Base-by-base conservation (phyloP, 2,888 invertebrate genomes). In the Serripes groenlandicus region DNA sequence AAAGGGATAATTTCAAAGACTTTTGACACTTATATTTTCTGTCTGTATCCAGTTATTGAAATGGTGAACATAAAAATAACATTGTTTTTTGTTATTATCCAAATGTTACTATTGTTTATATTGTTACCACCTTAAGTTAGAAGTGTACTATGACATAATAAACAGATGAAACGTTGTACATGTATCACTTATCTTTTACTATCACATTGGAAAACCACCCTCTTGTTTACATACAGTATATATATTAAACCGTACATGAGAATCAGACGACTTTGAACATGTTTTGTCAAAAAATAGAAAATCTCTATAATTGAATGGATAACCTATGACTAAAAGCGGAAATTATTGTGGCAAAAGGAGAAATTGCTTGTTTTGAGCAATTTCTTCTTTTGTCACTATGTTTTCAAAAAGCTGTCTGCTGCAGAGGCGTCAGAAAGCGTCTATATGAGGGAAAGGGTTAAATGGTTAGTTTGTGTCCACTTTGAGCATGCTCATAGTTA, bases 101-200 rank as follows among this genome's bases (percentile, higher is more conserved):
- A n/a, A 7, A 4, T 52, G n/a, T 60, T 26, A 30, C n/a, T 62
- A 30, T 62, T 62, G 62, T 62, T 62, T 66, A 66, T 34, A 37
- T 66, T 66, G 66, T 66, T 66, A 66, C 66, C 66, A 66, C 9
- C 35, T 42, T 28, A 23, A 42, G 49, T 66, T 66, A 35, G 37
- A 66, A 42, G 66, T 66, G 66, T 66, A 66, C 66, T 35, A 34
- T 66, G 66, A 66, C 66, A 66, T 78, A 78, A 75, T 82, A 82
- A 82, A 82, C 72, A 72, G 82, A 78, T 66, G 64, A 66, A 82
- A 77, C 18, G n/a, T 34, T 62, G 11, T 21, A n/a, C 11, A n/a
- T 54, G 7, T 54, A 4, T 54, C 4, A 54, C 23, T 54, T 4
- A n/a, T 42, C 18, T 42, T 42, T 11, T 42, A 18, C 42, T 18